Evolutionary conservation across 2,113 vertebrate species (phyloP).

Genomic region (Notarius quadriscutis): DNA sequence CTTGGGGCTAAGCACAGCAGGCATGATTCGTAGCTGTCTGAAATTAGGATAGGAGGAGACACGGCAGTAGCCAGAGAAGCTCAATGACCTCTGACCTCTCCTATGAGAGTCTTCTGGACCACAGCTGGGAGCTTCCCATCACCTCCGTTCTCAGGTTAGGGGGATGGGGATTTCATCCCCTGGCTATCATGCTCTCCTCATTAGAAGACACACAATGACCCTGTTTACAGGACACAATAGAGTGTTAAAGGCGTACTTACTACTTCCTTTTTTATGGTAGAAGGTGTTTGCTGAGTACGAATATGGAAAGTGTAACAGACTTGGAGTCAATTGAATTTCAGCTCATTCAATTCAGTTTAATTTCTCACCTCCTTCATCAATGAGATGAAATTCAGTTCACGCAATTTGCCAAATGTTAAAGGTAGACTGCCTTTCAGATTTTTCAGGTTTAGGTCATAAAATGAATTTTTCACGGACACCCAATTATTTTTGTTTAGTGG

Average conservation of each 20-base stretch:
- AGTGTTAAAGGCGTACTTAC: background rate
- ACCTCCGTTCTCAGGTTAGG: constrained; percentile 34
- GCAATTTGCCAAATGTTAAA: background rate
- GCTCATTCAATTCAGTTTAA: background rate
- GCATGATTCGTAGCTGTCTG: constrained; percentile 15
- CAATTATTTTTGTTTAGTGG: too few species aligned
- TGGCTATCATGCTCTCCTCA: background rate
- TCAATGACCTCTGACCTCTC: constrained; percentile 33
- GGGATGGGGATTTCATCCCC: constrained; percentile 26
- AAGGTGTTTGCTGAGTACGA: background rate
- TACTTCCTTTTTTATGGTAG: background rate
- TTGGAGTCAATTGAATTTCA: background rate
- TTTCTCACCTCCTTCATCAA: background rate
- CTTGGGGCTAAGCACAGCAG: constrained; percentile 23
- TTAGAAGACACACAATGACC: constrained; percentile 31
- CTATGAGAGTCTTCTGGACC: constrained; percentile 28
- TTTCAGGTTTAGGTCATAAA: too few species aligned
- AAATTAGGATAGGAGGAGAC: constrained; percentile 33
- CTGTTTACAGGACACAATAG: constrained; percentile 31
- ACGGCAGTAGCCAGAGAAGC: constrained; percentile 28
- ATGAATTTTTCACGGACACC: too few species aligned
- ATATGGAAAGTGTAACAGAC: background rate
- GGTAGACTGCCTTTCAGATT: too few species aligned
- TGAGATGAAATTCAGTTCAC: background rate
- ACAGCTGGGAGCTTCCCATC: constrained; percentile 43